Evolutionary conservation across 35 echinoderm and acorn worm genomes (phyloP), one percentile per base, ranked within the genome.

Genomic region (Acanthaster planci): DNA sequence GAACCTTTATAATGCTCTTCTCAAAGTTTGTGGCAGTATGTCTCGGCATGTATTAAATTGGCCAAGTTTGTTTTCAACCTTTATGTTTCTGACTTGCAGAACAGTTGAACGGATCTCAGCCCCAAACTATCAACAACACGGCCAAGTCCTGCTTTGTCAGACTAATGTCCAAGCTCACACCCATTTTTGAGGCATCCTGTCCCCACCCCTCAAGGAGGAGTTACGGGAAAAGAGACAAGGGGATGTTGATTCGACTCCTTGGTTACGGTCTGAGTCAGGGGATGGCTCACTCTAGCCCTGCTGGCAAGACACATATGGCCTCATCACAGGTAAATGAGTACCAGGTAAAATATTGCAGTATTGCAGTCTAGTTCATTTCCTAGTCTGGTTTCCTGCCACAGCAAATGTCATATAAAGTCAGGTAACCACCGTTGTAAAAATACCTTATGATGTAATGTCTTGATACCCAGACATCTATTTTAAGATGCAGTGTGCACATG

Each of bases 201-300:
- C 53, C 52, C 35, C 34, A 53, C 8, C 72, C 55, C 21, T 72
- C 82, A 17, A 76, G 72, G 37, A n/a, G 52, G 8, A 36, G 47
- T 32, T 51, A 78, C 18, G 83, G 67, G 23, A 76, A 29, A 38
- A 78, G 85, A 40, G 89, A 86, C 55, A 91, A 84, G 42, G 89
- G 89, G 40, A 53, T 84, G 12, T 22, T 91, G 35, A 18, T 80
- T 2, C 40, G 89, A 29, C 78, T 36, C 55, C 82, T 91, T 31
- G 89, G 82, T 3, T 84, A 91, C 39, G 89, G 89, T 39, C 55
- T 91, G 9, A 80, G 85, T 47, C 85, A 77, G 38, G 55, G 80
- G 7, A 22, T 91, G 0, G 82, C 89, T 5, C 89, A 91, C 53
- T 55, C 82, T 1, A 79, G 68, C 18, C 51, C 86, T 19, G 83